Evolutionary conservation across 2,113 vertebrate species (phyloP).

Genomic region (Hucho hucho): DNA sequence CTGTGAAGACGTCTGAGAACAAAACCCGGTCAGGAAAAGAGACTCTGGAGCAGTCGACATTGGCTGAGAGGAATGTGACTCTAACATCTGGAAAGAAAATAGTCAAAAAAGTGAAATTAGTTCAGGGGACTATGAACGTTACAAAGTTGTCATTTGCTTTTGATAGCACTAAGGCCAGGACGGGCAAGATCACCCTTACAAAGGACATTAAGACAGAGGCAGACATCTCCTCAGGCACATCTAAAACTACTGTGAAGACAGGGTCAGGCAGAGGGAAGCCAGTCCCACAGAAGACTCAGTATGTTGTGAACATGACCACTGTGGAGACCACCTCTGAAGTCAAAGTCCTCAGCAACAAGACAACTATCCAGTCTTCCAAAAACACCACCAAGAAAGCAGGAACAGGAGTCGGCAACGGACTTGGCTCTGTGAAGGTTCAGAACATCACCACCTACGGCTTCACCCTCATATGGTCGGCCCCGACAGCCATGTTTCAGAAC

Average conservation of each 20-base stretch:
- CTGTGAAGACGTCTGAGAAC: slow-evolving; percentile 37
- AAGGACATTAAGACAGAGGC: too few species aligned
- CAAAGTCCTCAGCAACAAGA: slow-evolving; percentile 39
- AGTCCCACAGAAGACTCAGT: slow-evolving; percentile 37
- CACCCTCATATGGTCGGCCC: slow-evolving; percentile 73
- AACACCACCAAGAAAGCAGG: slow-evolving; percentile 32
- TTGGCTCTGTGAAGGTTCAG: slow-evolving; percentile 60
- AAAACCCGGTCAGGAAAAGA: slow-evolving; percentile 50
- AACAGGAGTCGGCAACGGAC: slow-evolving; percentile 29
- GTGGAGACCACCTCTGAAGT: slow-evolving; percentile 23
- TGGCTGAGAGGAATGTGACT: slow-evolving; percentile 48
- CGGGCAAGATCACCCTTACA: slow-evolving; percentile 10
- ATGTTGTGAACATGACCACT: slow-evolving; percentile 43
- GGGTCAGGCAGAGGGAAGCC: slow-evolving; percentile 33
- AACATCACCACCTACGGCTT: slow-evolving; percentile 69
- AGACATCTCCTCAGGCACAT: too few species aligned
- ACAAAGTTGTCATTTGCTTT: slow-evolving; percentile 17
- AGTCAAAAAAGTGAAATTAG: slow-evolving; percentile 45
- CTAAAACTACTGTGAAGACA: too few species aligned
- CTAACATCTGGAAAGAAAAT: too few species aligned
- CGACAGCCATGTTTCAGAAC: slow-evolving; percentile 76
- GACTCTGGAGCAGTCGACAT: slow-evolving; percentile 39
- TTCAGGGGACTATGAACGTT: slow-evolving; percentile 17
- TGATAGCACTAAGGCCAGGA: slow-evolving; percentile 36
- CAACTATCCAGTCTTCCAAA: slow-evolving; percentile 13